These are phyloP conservation scores for Cydia pomonella DNA, from an alignment of 1,140 invertebrate species.

Conservation along the genomic window DNA sequence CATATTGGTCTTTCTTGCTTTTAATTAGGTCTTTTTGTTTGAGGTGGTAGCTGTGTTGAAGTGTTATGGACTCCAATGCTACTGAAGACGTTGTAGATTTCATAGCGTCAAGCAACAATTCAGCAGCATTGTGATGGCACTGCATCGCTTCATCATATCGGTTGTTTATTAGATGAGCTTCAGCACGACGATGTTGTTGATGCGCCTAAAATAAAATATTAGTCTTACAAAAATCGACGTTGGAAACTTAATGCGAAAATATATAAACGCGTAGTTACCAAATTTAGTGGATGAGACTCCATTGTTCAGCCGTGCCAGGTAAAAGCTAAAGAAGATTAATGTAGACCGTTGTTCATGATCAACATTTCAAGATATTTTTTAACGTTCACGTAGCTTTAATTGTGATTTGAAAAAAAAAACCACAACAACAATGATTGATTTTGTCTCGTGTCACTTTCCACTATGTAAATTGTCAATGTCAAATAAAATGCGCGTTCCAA, in stretches of 20 bases:
- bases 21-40: conserved; percentile 81
- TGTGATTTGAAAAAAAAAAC: neutral
- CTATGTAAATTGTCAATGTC: neutral
- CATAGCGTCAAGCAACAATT: conserved; percentile 81
- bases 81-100: conserved; percentile 77
- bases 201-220: conserved; percentile 80
- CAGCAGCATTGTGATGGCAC: conserved; percentile 83
- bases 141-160: conserved; percentile 84
- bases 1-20: conserved; percentile 82
- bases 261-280: conserved; percentile 50
- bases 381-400: neutral
- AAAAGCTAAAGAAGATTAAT: neutral
- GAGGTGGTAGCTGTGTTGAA: conserved; percentile 84
- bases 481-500: conserved; percentile 1
- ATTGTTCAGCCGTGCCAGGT: conserved; percentile 43
- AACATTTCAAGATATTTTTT: neutral
- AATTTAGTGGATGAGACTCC: conserved; percentile 73
- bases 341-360: neutral
- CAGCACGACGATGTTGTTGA: conserved; percentile 83
- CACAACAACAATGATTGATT: neutral
- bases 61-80: conserved; percentile 82
- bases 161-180: conserved; percentile 81
- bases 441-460: neutral
- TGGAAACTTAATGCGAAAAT: neutral
- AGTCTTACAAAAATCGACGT: conserved; percentile 9